A percentile compares a stretch with the other conserved stretches of the same genome.
These are phyloP conservation scores for Melierax canorus DNA, from an alignment of 2,113 vertebrate genomes.

Conservation along the genomic window DNA sequence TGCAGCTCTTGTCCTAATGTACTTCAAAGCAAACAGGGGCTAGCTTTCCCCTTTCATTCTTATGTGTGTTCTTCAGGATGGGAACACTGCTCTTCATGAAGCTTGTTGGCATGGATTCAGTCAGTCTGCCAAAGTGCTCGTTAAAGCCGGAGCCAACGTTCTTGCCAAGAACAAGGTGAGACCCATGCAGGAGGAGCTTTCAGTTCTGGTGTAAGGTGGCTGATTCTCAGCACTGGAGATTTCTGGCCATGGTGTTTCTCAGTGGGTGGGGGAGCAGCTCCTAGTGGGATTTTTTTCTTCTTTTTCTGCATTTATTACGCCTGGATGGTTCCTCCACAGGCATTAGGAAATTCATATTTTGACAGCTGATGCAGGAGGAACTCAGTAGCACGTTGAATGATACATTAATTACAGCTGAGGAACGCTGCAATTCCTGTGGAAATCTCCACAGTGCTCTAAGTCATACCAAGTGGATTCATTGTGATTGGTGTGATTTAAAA, in stretches of 20 bases:
- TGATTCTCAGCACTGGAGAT: background rate
- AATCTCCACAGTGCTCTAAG: background rate
- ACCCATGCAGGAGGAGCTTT: conserved; percentile 3
- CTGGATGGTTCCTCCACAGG: background rate
- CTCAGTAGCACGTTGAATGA: background rate
- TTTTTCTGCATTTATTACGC: background rate
- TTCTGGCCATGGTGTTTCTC: background rate
- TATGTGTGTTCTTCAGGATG: conserved; percentile 80
- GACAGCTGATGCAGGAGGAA: background rate
- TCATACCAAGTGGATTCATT: background rate
- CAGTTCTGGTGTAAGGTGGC: background rate
- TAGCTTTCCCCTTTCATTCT: too few species aligned
- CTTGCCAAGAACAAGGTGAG: conserved; percentile 96
- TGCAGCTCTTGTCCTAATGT: too few species aligned
- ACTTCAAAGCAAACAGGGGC: too few species aligned
- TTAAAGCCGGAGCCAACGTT: conserved; percentile 94
- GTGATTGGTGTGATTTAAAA: background rate
- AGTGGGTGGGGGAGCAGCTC: background rate
- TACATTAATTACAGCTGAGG: conserved; percentile 2
- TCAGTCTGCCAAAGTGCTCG: conserved; percentile 90
- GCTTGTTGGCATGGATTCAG: conserved; percentile 96
- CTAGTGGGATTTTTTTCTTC: background rate
- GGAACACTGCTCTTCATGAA: conserved; percentile 93
- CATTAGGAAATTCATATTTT: conserved; percentile 16
- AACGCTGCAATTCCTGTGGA: background rate